Evolutionary conservation across 2,113 vertebrate genomes (phyloP).

Genomic region (Fulica atra): DNA sequence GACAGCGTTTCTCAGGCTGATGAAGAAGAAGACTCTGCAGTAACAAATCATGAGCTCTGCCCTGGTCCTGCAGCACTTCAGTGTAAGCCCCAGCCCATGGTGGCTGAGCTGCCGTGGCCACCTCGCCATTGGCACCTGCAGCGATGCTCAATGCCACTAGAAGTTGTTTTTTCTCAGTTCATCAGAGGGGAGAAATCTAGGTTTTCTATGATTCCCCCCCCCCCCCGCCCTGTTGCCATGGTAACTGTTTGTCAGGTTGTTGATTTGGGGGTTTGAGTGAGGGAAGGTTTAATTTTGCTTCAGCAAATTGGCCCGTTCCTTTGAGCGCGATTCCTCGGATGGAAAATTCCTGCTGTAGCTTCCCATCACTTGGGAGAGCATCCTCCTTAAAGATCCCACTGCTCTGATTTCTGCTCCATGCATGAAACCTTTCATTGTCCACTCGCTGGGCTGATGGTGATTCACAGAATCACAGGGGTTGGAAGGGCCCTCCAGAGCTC

Average conservation of each 20-base stretch:
- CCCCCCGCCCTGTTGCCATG: background rate
- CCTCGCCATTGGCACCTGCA: rapidly evolving
- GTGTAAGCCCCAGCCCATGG: rapidly evolving
- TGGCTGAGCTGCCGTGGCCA: rapidly evolving
- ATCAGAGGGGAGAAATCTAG: rapidly evolving
- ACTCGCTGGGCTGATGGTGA: background rate
- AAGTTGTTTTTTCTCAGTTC: background rate
- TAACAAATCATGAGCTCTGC: background rate
- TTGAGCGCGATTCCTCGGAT: background rate
- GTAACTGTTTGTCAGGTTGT: background rate
- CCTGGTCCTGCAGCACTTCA: background rate
- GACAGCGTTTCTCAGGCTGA: background rate
- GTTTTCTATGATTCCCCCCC: background rate
- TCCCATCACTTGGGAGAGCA: background rate
- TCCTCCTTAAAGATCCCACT: background rate
- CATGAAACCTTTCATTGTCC: background rate
- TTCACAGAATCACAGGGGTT: background rate
- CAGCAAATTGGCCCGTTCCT: background rate
- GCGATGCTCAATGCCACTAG: background rate
- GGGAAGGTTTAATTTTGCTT: slow-evolving; percentile 2
- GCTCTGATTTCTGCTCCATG: background rate
- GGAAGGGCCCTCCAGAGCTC: too few species aligned
- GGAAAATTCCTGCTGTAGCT: background rate
- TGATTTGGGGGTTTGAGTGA: background rate
- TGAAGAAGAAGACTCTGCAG: background rate